Base-by-base conservation (phyloP, 2,797 vertebrate species). In the Sebastes oblongus region DNA sequence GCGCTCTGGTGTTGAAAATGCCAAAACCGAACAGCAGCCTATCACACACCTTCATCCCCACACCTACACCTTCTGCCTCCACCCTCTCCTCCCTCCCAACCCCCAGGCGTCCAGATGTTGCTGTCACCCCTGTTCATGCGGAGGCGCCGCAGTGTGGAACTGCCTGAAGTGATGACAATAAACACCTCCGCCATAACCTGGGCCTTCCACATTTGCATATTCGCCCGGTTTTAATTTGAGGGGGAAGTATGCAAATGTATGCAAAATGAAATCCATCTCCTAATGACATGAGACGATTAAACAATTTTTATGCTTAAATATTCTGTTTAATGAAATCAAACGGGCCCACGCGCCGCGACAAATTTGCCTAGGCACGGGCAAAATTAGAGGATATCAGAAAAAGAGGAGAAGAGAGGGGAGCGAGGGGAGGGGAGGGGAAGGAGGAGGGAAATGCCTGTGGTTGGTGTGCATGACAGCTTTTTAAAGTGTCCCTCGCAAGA, bases 271-370 rank as follows among this genome's bases (percentile, higher is more conserved):
- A 98, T 97, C 97, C 97, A 97, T 98, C 97, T 97, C 96, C 95
- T 97, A 98, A 98, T 98, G 97, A 97, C 97, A 98, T 96, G 95
- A 98, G 96, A 96, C 97, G 96, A 99, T 99, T 98, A 98, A 98
- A 97, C 97, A 97, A 97, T 98, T 98, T 98, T 97, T 98, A 97
- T 97, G 97, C 97, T 98, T 97, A 98, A 98, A 98, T 98, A 98
- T 98, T 98, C 97, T 96, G 95, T 97, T 98, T 98, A 98, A 98
- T 99, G 97, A 97, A 98, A 98, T 99, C 97, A 98, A 98, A 98
- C 96, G 96, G 96, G 96, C 96, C 96, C 95, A 96, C 92, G 95
- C 90, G 78, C 96, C 94, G 94, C 95, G 95, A 97, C 97, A 97
- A 97, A 97, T 98, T 97, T 95, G 95, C 96, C 96, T 94, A 94